phyloP scores from a whole-genome alignment of 2,888 invertebrate species.

The Lucinisca nassula region DNA sequence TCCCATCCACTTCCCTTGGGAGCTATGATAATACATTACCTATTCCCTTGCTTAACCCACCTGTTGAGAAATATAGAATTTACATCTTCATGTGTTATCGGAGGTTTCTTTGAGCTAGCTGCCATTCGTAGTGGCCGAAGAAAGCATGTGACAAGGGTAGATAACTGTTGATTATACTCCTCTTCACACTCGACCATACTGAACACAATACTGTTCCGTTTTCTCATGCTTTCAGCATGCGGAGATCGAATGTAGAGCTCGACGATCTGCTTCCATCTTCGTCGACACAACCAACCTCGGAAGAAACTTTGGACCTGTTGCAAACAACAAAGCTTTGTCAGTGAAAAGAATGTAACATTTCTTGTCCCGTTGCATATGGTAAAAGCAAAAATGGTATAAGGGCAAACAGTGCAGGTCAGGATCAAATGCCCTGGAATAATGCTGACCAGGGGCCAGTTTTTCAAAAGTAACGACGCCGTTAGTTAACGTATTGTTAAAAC shows the following conservation, averaged over 20 bases:
- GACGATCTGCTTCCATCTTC: slow-evolving; percentile 98
- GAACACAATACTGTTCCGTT: slow-evolving; percentile 93
- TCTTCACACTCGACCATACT: slow-evolving; percentile 97
- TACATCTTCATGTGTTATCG: slow-evolving; percentile 97
- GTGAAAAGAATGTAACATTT: too few species aligned
- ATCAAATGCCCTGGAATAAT: too few species aligned
- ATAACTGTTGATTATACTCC: slow-evolving; percentile 97
- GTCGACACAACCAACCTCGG: slow-evolving; percentile 96
- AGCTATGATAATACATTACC: too few species aligned
- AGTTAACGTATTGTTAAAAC: too few species aligned
- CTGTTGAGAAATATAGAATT: slow-evolving; percentile 97
- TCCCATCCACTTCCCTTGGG: too few species aligned
- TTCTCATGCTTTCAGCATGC: slow-evolving; percentile 97
- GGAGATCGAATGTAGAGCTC: slow-evolving; percentile 98
- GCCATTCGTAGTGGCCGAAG: slow-evolving; percentile 96
- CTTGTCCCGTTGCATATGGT: too few species aligned
- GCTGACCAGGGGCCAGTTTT: too few species aligned
- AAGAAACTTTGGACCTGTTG: slow-evolving; percentile 94
- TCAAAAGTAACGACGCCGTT: too few species aligned
- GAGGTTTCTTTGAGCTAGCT: slow-evolving; percentile 97
- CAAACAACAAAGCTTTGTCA: too few species aligned
- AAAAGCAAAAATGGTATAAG: too few species aligned
- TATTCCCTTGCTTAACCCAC: too few species aligned
- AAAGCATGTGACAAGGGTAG: slow-evolving; percentile 95
- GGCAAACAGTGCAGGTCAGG: too few species aligned